Percentiles rank a stretch among this genome's conserved stretches.
Evolutionary conservation across 2,797 vertebrate species (phyloP).

Genomic region (Anguilla megastoma): DNA sequence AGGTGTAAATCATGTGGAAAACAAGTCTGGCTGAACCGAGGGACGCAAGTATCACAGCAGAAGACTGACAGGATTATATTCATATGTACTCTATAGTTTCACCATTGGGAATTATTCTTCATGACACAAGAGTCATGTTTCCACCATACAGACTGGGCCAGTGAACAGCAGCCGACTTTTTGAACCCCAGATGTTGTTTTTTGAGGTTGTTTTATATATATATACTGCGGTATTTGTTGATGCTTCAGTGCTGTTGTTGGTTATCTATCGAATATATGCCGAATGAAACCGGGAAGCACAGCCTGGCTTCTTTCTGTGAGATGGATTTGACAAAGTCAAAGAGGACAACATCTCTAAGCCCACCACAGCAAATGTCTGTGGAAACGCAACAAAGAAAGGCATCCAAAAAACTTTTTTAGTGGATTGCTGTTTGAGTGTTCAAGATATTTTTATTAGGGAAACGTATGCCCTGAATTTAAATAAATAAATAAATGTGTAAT

Average conservation of each 20-base stretch:
- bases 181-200: constrained; percentile 57
- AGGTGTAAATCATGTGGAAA: constrained; percentile 67
- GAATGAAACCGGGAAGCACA: not conserved
- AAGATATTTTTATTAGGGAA: not conserved
- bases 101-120: constrained; percentile 50
- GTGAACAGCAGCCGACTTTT: constrained; percentile 55
- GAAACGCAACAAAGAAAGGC: not conserved
- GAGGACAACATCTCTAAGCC: constrained; percentile 34
- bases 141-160: constrained; percentile 37
- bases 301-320: not conserved
- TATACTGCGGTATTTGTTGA: constrained; percentile 54
- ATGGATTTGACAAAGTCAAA: constrained; percentile 28
- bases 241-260: constrained; percentile 43
- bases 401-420: constrained; percentile 23
- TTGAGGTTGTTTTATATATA: constrained; percentile 50
- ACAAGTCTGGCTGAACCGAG: constrained; percentile 55
- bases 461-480: not conserved
- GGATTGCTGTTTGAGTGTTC: not conserved
- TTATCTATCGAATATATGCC: constrained; percentile 27
- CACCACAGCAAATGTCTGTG: not conserved
- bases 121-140: constrained; percentile 39
- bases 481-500: no score
- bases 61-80: constrained; percentile 59
- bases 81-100: constrained; percentile 36
- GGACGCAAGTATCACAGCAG: constrained; percentile 62